Percentiles rank a stretch among this genome's conserved stretches.
These are phyloP conservation scores for Hyposmocoma kahamanoa DNA, from an alignment of 1,140 invertebrate species.

Conservation along the genomic window DNA sequence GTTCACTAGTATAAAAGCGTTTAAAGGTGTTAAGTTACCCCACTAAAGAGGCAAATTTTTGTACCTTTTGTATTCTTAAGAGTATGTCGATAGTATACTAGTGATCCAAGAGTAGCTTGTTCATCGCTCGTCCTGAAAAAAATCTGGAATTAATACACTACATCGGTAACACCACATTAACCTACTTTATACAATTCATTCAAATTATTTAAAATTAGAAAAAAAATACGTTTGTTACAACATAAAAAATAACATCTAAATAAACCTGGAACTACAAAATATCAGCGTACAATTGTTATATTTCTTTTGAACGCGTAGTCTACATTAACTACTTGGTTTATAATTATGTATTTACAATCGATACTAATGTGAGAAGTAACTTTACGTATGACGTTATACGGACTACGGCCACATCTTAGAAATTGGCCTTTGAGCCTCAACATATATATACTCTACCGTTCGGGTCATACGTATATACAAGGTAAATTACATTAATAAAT, in stretches of 20 bases:
- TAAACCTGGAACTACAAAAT: constrained; percentile 19
- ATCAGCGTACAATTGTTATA: constrained; percentile 23
- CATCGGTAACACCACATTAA: constrained; percentile 45
- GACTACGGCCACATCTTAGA: constrained; percentile 29
- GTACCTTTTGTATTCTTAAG: no score
- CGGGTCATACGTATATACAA: constrained; percentile 70
- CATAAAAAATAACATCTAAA: constrained; percentile 17
- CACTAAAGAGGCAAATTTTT: no score
- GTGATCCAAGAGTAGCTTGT: no score
- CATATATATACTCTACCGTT: constrained; percentile 51
- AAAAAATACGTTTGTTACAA: constrained; percentile 19
- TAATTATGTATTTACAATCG: constrained; percentile 64
- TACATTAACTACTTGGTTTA: constrained; percentile 54
- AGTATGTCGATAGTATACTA: no score
- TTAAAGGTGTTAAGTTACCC: no score
- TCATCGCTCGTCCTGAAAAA: no score
- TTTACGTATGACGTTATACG: constrained; percentile 62
- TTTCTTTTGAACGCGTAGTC: constrained; percentile 33
- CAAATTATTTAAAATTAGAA: constrained; percentile 24
- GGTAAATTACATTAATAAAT: constrained; percentile 61
- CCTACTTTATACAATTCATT: constrained; percentile 69
- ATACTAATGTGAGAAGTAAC: constrained; percentile 47
- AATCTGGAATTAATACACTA: constrained; percentile 15
- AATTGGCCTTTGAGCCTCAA: constrained; percentile 34
- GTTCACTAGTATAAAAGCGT: no score